phyloP scores from a whole-genome alignment of 2,113 vertebrate species.

The Cavia aperea region DNA sequence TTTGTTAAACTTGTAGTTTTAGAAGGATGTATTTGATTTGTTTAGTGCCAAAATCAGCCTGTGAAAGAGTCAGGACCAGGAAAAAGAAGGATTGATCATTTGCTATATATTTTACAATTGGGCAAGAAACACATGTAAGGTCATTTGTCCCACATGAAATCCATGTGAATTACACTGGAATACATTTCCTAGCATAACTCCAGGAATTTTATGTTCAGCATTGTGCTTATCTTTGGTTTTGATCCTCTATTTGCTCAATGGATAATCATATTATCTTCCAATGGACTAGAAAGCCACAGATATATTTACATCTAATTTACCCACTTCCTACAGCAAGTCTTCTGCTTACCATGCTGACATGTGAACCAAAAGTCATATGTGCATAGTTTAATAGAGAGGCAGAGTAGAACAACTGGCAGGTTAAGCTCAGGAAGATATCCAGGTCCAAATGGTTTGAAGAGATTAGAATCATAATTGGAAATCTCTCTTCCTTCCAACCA shows the following conservation, averaged over 20 bases:
- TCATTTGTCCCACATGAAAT: not conserved
- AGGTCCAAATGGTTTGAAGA: conserved; percentile 21
- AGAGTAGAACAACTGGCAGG: not conserved
- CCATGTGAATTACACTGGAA: not conserved
- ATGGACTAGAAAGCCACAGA: not conserved
- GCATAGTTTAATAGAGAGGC: not conserved
- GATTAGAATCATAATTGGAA: conserved; percentile 16
- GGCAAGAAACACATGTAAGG: not conserved
- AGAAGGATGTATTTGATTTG: not conserved
- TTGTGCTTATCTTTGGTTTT: not conserved
- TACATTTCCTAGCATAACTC: not conserved
- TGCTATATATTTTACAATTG: not conserved
- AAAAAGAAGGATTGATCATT: not conserved
- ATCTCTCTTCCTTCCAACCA: not conserved
- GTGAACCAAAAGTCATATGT: conserved; percentile 13
- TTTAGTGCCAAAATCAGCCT: not conserved
- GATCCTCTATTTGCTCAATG: not conserved
- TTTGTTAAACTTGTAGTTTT: not conserved
- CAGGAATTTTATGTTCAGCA: not conserved
- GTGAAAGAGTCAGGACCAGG: not conserved
- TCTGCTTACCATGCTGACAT: not conserved
- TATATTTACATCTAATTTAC: not conserved
- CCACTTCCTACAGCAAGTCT: not conserved
- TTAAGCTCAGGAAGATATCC: conserved; percentile 25
- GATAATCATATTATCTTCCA: not conserved